These are phyloP conservation scores for Stomatorhinus ivindoensis DNA, from an alignment of 2,113 vertebrate species.

Conservation along the genomic window DNA sequence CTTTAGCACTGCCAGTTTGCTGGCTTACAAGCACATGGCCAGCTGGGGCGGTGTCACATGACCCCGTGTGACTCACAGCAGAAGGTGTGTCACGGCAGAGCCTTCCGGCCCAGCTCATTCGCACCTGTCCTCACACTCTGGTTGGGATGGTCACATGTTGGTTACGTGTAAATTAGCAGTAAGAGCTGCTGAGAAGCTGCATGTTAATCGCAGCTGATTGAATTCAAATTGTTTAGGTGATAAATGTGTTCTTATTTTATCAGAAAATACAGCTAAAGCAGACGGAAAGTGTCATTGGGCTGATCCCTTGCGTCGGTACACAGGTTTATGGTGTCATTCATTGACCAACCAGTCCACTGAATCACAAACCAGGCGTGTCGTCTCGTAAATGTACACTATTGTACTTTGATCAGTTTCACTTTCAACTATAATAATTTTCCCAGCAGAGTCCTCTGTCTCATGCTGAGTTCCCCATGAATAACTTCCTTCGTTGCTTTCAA, in stretches of 20 bases:
- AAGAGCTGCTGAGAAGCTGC: neutral
- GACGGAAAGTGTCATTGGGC: neutral
- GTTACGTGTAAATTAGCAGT: neutral
- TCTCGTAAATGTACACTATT: neutral
- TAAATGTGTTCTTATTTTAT: neutral
- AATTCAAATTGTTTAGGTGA: neutral
- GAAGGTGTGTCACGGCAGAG: neutral
- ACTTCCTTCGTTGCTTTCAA: neutral
- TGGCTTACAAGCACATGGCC: neutral
- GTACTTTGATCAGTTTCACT: neutral
- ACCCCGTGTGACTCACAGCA: neutral
- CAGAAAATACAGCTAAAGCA: neutral
- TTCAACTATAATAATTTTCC: neutral
- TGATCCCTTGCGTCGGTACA: neutral
- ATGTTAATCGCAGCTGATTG: neutral
- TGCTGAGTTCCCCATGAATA: neutral
- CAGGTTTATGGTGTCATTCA: neutral
- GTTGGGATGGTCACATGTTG: neutral
- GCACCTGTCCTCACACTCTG: neutral
- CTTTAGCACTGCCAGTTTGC: neutral
- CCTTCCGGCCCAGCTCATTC: neutral
- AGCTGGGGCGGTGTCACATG: neutral
- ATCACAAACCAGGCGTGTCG: neutral
- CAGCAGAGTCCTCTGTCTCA: neutral
- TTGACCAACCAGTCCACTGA: neutral